Conservation (phyloP, 2,888 invertebrate species). For the Neelides folsomi region DNA sequence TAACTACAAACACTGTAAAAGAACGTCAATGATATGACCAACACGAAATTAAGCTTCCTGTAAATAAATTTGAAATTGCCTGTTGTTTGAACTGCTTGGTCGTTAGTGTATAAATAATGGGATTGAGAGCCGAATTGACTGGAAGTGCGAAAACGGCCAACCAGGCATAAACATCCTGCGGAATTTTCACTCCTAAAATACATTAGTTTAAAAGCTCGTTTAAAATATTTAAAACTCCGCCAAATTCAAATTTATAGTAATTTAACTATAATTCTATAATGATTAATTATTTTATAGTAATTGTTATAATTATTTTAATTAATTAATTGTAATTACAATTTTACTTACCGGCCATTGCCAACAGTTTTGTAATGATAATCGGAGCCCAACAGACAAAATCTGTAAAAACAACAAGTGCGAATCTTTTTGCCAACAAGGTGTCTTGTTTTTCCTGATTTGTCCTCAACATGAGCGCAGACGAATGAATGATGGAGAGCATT, state of each 20-base stretch:
- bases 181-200: conserved; percentile 43
- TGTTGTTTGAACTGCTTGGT: conserved; percentile 49
- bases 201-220: conserved; percentile 1
- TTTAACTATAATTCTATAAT: not conserved
- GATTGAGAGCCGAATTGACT: conserved; percentile 50
- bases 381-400: conserved; percentile 51
- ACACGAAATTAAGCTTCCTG: not conserved
- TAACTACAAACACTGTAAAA: not conserved
- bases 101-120: conserved; percentile 49
- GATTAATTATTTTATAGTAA: too few species aligned
- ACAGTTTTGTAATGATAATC: conserved; percentile 45
- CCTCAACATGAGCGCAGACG: conserved; percentile 46
- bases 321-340: too few species aligned
- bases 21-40: not conserved
- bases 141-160: conserved; percentile 49
- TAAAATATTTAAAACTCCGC: too few species aligned
- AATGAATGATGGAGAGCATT: conserved; percentile 47
- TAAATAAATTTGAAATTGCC: conserved; percentile 33
- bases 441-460: conserved; percentile 47
- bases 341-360: conserved; percentile 45
- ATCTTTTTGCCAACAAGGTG: conserved; percentile 46
- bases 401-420: conserved; percentile 48
- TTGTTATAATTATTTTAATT: too few species aligned
- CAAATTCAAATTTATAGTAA: not conserved
- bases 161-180: conserved; percentile 47